Evolutionary conservation across 2,113 vertebrate genomes (phyloP).

Genomic region (Microtus ochrogaster): DNA sequence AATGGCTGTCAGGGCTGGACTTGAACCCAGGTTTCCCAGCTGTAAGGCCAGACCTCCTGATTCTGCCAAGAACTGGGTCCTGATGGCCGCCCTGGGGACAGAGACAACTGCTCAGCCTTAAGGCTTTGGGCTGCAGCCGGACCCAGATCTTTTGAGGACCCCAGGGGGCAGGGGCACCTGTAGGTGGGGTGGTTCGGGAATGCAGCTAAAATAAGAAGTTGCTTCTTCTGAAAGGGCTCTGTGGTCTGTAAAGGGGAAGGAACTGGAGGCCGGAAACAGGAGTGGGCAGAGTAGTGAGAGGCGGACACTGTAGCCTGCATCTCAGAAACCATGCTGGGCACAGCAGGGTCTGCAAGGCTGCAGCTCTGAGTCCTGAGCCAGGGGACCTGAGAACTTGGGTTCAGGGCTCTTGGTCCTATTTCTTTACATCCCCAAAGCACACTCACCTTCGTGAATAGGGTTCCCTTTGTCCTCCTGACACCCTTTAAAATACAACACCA

Average conservation of each 20-base stretch:
- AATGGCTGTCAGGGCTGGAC: neutral
- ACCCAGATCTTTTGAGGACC: neutral
- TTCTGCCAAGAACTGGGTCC: neutral
- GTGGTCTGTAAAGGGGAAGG: conserved; percentile 76
- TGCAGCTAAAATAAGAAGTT: conserved; percentile 74
- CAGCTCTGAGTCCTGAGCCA: neutral
- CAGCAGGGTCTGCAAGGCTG: neutral
- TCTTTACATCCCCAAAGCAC: neutral
- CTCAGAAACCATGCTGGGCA: neutral
- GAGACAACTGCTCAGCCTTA: neutral
- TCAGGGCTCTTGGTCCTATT: neutral
- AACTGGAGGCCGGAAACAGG: conserved; percentile 66
- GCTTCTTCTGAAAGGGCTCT: conserved; percentile 73
- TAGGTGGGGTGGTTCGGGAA: conserved; percentile 74
- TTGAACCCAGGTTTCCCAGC: neutral
- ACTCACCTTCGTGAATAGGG: neutral
- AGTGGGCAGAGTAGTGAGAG: conserved; percentile 51
- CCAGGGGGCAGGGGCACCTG: neutral
- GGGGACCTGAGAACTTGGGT: neutral
- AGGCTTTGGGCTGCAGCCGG: neutral
- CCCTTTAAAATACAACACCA: neutral
- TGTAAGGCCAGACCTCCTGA: neutral
- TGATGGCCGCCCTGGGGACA: neutral
- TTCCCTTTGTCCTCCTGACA: neutral
- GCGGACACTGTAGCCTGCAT: conserved; percentile 9